Evolutionary conservation across 2,113 vertebrate species (phyloP).

Genomic region (Machaerirhynchus nigripectus): DNA sequence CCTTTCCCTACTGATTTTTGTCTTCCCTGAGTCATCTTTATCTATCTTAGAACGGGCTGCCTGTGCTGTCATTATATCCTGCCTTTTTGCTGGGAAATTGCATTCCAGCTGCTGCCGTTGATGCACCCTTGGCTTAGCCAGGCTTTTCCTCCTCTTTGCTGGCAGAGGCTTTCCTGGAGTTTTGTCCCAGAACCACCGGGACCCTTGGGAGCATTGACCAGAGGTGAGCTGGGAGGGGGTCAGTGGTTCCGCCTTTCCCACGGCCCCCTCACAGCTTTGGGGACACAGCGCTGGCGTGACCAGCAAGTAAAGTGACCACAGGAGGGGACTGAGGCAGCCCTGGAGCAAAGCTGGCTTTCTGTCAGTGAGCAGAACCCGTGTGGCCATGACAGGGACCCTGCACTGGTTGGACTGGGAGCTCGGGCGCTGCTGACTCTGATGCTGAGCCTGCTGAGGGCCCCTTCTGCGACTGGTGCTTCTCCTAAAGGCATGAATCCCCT

Average conservation of each 20-base stretch:
- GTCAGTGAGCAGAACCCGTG: rapidly evolving
- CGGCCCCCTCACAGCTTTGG: neutral
- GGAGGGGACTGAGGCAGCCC: neutral
- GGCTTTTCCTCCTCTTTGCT: neutral
- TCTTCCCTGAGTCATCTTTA: neutral
- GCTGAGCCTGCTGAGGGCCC: neutral
- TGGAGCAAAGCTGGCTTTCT: neutral
- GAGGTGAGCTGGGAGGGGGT: neutral
- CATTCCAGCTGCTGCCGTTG: neutral
- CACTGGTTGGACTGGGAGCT: neutral
- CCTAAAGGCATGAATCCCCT: neutral
- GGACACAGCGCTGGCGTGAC: neutral
- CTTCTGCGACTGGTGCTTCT: neutral
- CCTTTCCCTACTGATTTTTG: neutral
- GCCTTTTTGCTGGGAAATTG: neutral
- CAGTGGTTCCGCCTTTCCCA: neutral
- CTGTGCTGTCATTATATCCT: neutral
- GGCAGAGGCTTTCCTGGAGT: neutral
- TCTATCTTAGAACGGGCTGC: neutral
- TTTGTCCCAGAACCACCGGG: neutral
- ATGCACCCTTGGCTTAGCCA: neutral
- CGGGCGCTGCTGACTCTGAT: neutral
- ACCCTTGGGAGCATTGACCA: neutral
- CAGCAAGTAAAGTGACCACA: neutral
- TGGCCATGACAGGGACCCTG: rapidly evolving